Evolutionary conservation across 1,140 invertebrate genomes (phyloP).

Genomic region (Anoplolepis gracilipes): DNA sequence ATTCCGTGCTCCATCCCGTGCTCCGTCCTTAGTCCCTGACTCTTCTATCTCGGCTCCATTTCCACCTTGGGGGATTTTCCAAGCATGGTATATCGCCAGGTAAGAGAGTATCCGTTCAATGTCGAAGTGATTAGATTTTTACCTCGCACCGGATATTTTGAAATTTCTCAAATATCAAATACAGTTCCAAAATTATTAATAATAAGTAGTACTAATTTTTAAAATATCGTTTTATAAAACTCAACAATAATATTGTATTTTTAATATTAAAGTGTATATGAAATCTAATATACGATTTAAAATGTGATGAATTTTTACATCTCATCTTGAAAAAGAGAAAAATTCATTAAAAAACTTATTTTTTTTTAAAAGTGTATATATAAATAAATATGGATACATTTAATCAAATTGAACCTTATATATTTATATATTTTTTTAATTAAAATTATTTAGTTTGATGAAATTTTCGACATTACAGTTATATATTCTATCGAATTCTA

Average conservation of each 20-base stretch:
- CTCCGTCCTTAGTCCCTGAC: background rate
- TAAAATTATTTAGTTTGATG: too few species aligned
- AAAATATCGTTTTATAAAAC: background rate
- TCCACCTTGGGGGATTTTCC: slow-evolving; percentile 29
- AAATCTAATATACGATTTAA: background rate
- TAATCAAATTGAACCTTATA: background rate
- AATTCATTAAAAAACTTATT: background rate
- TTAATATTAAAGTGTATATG: background rate
- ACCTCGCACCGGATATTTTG: background rate
- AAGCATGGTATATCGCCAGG: background rate
- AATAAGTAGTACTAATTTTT: too few species aligned
- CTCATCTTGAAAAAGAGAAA: background rate
- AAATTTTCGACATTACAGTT: background rate
- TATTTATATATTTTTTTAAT: too few species aligned
- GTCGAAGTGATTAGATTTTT: background rate
- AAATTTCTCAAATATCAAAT: background rate
- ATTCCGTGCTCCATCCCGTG: slow-evolving; percentile 1
- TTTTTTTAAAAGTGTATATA: background rate
- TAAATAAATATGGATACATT: background rate
- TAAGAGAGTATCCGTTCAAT: background rate
- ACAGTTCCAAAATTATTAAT: too few species aligned
- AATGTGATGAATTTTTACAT: background rate
- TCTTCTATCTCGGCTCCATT: slow-evolving; percentile 1
- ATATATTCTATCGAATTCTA: background rate
- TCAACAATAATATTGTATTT: background rate